Base-by-base conservation (phyloP, 2,888 invertebrate species). In the Cancer borealis region DNA sequence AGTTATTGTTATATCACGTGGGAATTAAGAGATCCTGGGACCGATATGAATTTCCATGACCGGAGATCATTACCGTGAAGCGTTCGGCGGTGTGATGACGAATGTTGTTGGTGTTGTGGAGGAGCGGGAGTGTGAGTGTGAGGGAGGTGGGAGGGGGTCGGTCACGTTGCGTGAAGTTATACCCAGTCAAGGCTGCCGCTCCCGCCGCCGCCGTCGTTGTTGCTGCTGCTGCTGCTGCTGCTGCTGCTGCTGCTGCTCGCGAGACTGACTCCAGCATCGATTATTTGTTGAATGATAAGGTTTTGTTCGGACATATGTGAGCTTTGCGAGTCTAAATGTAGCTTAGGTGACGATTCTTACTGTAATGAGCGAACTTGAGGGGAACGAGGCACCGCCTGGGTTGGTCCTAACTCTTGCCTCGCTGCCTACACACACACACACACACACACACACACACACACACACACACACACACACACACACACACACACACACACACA, bases 1-100 rank as follows among this genome's bases (percentile, higher is more conserved):
- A 94, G 94, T 94, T 94, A 94, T 92, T 94, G 94, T 92, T 92
- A 92, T 92, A 94, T 94, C 94, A 92, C 94, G 92, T 92, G 90
- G 87, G 87, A 94, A 92, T 94, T 94, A 94, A 92, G 94, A 94
- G 92, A 92, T 94, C 92, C 94, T 47, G 88, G 92, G 39, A 30
- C 79, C 92, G 92, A 94, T 94, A 94, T 92, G 92, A 92, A 91
- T 92, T 92, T 91, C 54, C 49, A 91, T 91, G 66, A 45, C 91
- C 91, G 21, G 92, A 79, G 89, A 94, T 94, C 73, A 94, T 94
- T 92, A 92, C 79, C 90, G 49, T 46, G 47, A 79, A 60, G 88
- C 60, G 54, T 10, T 30, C n/a, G 39, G 66, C 45, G 92, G 39
- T 88, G 46, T 30, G 60, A 89, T 60, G 93, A 93, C 46, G 89